These are phyloP conservation scores for Heliconius cydno DNA, from an alignment of 2,888 invertebrate species.

Conservation along the genomic window DNA sequence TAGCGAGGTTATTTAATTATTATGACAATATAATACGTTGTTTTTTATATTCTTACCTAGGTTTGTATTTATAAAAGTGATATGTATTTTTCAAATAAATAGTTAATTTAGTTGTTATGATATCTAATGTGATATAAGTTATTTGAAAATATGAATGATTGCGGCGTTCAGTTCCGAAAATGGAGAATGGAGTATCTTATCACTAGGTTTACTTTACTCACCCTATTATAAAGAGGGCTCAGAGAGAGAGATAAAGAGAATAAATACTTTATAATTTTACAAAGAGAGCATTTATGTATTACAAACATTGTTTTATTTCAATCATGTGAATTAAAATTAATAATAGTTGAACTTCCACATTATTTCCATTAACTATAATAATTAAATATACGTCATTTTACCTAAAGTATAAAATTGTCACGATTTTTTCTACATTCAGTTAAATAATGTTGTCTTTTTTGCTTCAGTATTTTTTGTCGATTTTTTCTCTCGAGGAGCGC, in stretches of 20 bases:
- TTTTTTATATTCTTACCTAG: neutral
- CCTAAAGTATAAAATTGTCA: neutral
- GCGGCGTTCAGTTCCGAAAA: neutral
- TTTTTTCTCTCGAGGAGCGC: conserved; percentile 8
- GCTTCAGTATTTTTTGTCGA: neutral
- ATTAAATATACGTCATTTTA: neutral
- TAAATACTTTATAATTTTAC: neutral
- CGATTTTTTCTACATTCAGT: neutral
- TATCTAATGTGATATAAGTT: neutral
- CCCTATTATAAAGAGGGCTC: neutral
- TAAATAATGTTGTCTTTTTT: conserved; percentile 16
- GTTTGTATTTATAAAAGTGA: no score
- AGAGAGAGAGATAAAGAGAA: neutral
- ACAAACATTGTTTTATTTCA: neutral
- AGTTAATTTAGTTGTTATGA: neutral
- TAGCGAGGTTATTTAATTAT: conserved; percentile 16
- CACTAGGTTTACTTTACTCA: neutral
- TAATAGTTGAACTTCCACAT: neutral
- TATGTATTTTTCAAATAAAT: neutral
- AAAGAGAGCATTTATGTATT: neutral
- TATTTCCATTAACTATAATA: neutral
- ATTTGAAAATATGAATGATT: no score
- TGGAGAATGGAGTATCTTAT: neutral
- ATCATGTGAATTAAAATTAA: neutral
- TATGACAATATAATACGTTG: conserved; percentile 5